Conservation (phyloP, 2,113 vertebrate genomes). For the Archilochus colubris region DNA sequence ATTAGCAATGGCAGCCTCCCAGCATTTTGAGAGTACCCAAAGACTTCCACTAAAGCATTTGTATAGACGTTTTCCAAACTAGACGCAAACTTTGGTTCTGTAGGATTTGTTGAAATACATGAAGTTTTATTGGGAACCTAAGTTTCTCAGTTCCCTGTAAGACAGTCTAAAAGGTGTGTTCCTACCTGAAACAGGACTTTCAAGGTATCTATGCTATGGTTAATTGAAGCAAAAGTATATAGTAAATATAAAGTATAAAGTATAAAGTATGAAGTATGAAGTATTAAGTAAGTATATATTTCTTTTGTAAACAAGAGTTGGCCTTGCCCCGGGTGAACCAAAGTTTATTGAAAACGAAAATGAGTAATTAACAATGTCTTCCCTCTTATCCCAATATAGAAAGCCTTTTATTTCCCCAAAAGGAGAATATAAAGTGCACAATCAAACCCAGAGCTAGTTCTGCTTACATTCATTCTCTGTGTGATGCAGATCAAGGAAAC, state of each 20-base stretch:
- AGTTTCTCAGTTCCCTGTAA: neutral
- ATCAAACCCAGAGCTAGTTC: neutral
- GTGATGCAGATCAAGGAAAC: neutral
- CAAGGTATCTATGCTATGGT: neutral
- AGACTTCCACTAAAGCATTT: neutral
- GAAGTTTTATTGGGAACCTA: neutral
- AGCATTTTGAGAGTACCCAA: neutral
- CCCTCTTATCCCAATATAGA: neutral
- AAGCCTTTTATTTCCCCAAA: constrained; percentile 28
- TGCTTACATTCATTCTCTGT: neutral
- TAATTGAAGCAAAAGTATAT: neutral
- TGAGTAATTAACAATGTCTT: constrained; percentile 43
- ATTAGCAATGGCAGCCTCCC: neutral
- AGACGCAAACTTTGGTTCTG: neutral
- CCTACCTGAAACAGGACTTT: neutral
- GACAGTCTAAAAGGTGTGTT: neutral
- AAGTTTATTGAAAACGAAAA: constrained; percentile 43
- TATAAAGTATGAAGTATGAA: too few relatives aligned
- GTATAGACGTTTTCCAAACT: neutral
- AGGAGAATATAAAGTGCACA: neutral
- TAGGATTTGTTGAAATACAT: neutral
- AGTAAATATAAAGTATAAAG: too few relatives aligned
- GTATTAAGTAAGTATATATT: constrained; percentile 1
- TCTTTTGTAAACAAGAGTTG: neutral
- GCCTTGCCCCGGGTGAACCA: neutral